These are phyloP conservation scores for Bryconaethiops microstoma DNA, from an alignment of 2,797 vertebrate genomes.

Conservation along the genomic window DNA sequence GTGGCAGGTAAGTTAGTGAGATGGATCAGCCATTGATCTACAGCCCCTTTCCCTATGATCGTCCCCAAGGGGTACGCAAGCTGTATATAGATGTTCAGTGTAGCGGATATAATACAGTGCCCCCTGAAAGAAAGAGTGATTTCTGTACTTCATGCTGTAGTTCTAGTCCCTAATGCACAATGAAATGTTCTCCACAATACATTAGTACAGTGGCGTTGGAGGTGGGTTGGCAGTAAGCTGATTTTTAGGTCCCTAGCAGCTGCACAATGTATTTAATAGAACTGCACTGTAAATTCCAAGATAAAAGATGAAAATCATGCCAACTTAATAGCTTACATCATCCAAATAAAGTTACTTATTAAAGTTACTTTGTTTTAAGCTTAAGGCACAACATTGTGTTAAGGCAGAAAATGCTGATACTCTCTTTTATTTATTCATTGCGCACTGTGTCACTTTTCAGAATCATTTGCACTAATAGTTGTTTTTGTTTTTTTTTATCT, in stretches of 20 bases:
- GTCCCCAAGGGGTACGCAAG: not conserved
- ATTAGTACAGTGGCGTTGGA: too few relatives aligned
- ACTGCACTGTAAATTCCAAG: not conserved
- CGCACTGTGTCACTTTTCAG: too few relatives aligned
- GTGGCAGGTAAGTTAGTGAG: slow-evolving; percentile 20
- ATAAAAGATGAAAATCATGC: too few relatives aligned
- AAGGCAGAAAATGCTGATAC: too few relatives aligned
- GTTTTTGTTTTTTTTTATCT: too few relatives aligned
- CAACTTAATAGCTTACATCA: too few relatives aligned
- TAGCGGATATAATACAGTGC: slow-evolving; percentile 14
- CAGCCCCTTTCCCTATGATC: slow-evolving; percentile 15
- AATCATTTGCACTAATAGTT: too few relatives aligned
- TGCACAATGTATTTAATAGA: not conserved
- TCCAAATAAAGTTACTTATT: too few relatives aligned
- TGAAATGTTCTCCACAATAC: not conserved
- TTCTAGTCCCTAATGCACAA: not conserved
- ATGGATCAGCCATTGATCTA: slow-evolving; percentile 33
- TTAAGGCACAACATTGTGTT: too few relatives aligned
- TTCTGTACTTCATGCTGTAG: slow-evolving; percentile 17
- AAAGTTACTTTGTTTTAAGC: too few relatives aligned
- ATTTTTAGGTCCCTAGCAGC: not conserved
- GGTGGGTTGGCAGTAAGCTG: not conserved
- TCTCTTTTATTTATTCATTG: too few relatives aligned
- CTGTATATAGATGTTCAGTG: slow-evolving; percentile 9
- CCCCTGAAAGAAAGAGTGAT: slow-evolving; percentile 17